phyloP scores from a whole-genome alignment of 2,113 vertebrate species.

The Sus scrofa region DNA sequence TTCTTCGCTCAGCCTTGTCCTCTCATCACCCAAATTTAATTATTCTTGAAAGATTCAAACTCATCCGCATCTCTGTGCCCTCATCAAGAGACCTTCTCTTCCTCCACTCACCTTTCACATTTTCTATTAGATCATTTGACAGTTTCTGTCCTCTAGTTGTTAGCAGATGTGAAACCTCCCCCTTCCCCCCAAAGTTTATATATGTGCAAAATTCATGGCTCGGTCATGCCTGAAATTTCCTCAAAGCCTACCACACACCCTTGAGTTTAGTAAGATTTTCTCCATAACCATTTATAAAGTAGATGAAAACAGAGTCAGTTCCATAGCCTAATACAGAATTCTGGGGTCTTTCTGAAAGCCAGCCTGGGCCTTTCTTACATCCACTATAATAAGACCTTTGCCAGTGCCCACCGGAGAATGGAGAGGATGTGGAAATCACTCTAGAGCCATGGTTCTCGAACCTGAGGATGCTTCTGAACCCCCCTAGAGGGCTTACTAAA shows the following conservation, averaged over 20 bases:
- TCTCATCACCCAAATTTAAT: background rate
- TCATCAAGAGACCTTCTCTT: background rate
- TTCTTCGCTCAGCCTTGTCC: background rate
- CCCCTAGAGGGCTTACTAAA: background rate
- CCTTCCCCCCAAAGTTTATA: background rate
- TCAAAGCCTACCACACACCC: background rate
- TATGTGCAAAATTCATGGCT: background rate
- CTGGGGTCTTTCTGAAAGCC: background rate
- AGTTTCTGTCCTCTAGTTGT: background rate
- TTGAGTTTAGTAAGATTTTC: background rate
- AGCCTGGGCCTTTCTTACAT: background rate
- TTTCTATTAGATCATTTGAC: background rate
- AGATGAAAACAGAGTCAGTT: background rate
- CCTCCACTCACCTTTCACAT: background rate
- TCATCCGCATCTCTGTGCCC: fast-evolving
- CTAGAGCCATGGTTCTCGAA: background rate
- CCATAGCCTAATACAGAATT: background rate
- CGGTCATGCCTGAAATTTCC: background rate
- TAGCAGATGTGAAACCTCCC: background rate
- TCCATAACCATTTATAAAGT: background rate
- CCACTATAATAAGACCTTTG: background rate
- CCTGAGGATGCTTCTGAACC: background rate
- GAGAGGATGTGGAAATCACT: background rate
- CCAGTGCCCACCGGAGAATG: background rate
- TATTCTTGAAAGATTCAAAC: background rate